phyloP scores from a whole-genome alignment of 2,113 vertebrate species.

The Acanthisitta chloris region DNA sequence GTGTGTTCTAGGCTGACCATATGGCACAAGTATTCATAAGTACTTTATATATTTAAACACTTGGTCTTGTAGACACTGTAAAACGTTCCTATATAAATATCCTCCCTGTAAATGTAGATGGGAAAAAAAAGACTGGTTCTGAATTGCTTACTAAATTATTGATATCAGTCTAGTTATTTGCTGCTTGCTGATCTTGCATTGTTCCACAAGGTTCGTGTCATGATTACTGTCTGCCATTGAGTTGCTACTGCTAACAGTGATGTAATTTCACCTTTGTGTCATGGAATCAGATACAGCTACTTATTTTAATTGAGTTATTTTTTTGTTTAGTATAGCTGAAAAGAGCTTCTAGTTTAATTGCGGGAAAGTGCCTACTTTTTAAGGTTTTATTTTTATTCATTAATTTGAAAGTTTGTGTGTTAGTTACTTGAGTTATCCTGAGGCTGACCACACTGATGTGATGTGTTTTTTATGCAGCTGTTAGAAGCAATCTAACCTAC shows the following conservation, averaged over 20 bases:
- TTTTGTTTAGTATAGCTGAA: neutral
- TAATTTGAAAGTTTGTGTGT: neutral
- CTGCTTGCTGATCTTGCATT: conserved; percentile 19
- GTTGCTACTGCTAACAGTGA: neutral
- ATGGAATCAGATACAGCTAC: neutral
- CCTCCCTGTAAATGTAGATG: neutral
- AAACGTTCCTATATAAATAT: neutral
- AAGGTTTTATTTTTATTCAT: neutral
- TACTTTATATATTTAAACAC: neutral
- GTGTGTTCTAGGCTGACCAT: neutral
- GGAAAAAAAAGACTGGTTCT: neutral
- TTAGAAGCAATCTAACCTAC: neutral
- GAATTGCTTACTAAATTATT: conserved; percentile 42
- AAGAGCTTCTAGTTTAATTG: neutral
- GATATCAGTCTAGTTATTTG: conserved; percentile 22
- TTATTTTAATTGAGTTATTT: conserved; percentile 37
- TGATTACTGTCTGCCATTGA: neutral
- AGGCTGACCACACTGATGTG: neutral
- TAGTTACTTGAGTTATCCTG: neutral
- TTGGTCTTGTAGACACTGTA: neutral
- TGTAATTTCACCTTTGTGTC: conserved; percentile 54
- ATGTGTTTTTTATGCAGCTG: neutral
- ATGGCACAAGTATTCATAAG: neutral
- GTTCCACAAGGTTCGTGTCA: neutral
- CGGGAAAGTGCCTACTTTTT: neutral